Evolutionary conservation across 1,140 invertebrate genomes (phyloP), one percentile per base, ranked within the genome.

Genomic region (Drosophila paulistorum): DNA sequence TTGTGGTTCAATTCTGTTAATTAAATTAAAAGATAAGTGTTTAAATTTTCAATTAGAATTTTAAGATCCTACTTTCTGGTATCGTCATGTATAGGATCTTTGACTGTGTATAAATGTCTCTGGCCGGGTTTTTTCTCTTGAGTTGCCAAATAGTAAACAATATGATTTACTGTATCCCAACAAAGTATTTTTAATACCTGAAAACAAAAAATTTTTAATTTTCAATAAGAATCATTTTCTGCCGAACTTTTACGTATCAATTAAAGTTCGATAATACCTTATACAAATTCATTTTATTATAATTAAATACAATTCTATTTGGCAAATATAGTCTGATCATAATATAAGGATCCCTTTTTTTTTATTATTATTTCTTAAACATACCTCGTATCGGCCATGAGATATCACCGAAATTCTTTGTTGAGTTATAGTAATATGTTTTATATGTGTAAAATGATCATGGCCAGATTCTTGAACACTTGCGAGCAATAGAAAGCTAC

Each of bases 391-490:
- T 71, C 95, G 94, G 5, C 97, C 97, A 86, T 97, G 96, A 23
- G 97, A 98, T 11, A 98, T 93, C 6, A 97, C 96, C 2, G 96
- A 95, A 90, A 96, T 97, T 79, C 95, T 94, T 90, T 96, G 95
- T 84, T 97, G 95, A n/a, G 95, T 94, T 41, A 96, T 94, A 42
- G 96, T 96, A 23, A 97, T 94, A 90, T 97, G 96, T 80, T 97
- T 97, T 84, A 98, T 97, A 93, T 98, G 97, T 33, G 96, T 97
- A 92, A 96, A 98, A 86, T 96, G 95, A 81, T 97, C 96, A 48
- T 94, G 94, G 6, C 94, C 95, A 9, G 95, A 96, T 86, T 98
- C 96, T 81, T 96, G 95, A 23, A 97, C 95, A 17, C 96, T 95
- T 1, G 97, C 95, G 48, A 97, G 94, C 60, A 97, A 93, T 58